Evolutionary conservation across 2,797 vertebrate genomes (phyloP), one percentile per base, ranked within the genome.

Genomic region (Gadopsis bispinosus): DNA sequence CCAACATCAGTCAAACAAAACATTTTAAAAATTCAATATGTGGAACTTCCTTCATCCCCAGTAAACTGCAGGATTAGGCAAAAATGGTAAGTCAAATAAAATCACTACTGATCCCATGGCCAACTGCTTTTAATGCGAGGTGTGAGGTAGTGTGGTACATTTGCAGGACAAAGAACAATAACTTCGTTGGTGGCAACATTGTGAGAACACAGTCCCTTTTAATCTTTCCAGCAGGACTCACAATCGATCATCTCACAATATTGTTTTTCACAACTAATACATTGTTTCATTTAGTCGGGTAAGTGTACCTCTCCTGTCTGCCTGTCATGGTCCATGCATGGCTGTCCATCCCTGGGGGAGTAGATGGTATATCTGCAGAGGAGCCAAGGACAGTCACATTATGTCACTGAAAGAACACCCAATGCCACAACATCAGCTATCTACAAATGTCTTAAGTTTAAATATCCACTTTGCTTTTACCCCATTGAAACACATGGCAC

Each of bases 311-410:
- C 98, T 92, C 98, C 98, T 22, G 97, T 97, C 92, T 99, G 98
- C 90, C 98, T 96, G 93, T 99, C 98, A 82, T 99, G 98, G 92
- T 99, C 98, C 98, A 99, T 98, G 85, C 98, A 99, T 39, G 98
- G 98, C 80, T 99, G 98, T 20, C 97, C 97, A 88, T 99, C 98
- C 92, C 97, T 99, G 31, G 98, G 97, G 74, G 97, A 99, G 92
- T 96, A 99, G 92, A 99, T 97, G 29, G 98, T 99, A 20, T 99
- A 99, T 31, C 98, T 99, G 92, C 51, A 92, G 71, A 77, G 37
- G 26, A 75, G 22, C 39, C 16, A 5, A 12, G 3, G 11, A 81
- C n/a, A 55, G 35, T 61, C 33, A 75, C 17, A 61, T 67, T 53
- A 55, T 16, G 64, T 20, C 26, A 22, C 4, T 54, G 0, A 70